Evolutionary conservation across 2,888 invertebrate genomes (phyloP).

Genomic region (Oscheius sp.): DNA sequence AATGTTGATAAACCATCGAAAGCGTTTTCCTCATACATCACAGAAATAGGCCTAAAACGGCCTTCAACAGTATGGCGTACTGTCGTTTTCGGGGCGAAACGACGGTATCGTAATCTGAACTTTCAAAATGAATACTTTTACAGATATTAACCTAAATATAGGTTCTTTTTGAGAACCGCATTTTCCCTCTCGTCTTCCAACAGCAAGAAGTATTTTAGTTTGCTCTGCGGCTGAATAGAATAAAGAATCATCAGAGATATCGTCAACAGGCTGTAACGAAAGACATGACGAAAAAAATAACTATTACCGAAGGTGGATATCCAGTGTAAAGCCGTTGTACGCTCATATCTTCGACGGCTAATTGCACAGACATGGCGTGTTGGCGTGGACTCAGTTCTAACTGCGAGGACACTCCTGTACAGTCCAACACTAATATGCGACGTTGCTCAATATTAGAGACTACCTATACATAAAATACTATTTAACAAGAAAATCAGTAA

Average conservation of each 20-base stretch:
- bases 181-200: conserved; percentile 45
- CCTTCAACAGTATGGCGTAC: conserved; percentile 67
- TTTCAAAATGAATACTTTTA: too few species aligned
- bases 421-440: conserved; percentile 64
- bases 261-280: conserved; percentile 15
- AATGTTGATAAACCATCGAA: conserved; percentile 52
- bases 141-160: conserved; percentile 40
- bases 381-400: conserved; percentile 69
- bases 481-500: too few species aligned
- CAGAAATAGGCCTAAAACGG: conserved; percentile 63
- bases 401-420: conserved; percentile 60
- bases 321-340: conserved; percentile 63
- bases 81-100: conserved; percentile 62
- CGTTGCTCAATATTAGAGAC: conserved; percentile 50
- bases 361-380: conserved; percentile 60
- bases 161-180: conserved; percentile 38
- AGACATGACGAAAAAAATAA: not conserved
- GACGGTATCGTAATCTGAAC: conserved; percentile 63
- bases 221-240: conserved; percentile 50
- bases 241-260: conserved; percentile 39
- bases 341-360: conserved; percentile 67
- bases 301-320: conserved; percentile 26
- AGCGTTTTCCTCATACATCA: conserved; percentile 69
- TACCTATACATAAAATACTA: conserved; percentile 7
- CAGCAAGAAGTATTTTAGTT: conserved; percentile 55